phyloP scores from a whole-genome alignment of 2,113 vertebrate genomes.

The Oxygymnocypris stewartii region DNA sequence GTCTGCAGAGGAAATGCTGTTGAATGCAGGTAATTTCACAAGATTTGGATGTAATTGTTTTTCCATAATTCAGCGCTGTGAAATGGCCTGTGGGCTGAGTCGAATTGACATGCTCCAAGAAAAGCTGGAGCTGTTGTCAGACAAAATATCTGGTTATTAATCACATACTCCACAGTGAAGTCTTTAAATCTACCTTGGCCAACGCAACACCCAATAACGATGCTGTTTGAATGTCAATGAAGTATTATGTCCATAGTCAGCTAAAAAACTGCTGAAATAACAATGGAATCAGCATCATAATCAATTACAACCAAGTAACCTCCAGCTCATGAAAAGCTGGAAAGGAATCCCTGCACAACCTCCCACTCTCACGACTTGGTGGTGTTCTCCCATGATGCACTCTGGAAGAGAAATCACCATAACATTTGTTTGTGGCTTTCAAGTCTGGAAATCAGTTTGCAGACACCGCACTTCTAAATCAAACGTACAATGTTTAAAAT shows the following conservation, averaged over 20 bases:
- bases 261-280: conserved; percentile 19
- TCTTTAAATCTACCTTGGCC: conserved; percentile 23
- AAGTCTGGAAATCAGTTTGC: background rate
- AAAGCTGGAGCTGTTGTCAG: conserved; percentile 39
- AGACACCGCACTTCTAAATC: background rate
- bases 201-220: conserved; percentile 21
- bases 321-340: background rate
- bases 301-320: background rate
- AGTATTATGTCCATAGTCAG: conserved; percentile 3
- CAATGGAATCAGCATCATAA: background rate
- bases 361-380: conserved; percentile 2
- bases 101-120: conserved; percentile 18
- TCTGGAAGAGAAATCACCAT: conserved; percentile 27
- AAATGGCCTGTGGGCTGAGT: conserved; percentile 17
- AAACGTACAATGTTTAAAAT: background rate
- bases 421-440: conserved; percentile 27
- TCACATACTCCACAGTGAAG: conserved; percentile 11
- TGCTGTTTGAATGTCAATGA: background rate
- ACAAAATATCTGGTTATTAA: conserved; percentile 37
- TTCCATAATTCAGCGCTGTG: conserved; percentile 34
- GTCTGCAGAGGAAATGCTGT: conserved; percentile 15
- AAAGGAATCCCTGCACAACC: conserved; percentile 21
- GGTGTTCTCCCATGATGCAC: conserved; percentile 23
- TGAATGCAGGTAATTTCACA: conserved; percentile 39
- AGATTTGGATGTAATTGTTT: conserved; percentile 40